These are phyloP conservation scores for Strigops habroptila DNA, from an alignment of 2,113 vertebrate genomes.

Conservation along the genomic window DNA sequence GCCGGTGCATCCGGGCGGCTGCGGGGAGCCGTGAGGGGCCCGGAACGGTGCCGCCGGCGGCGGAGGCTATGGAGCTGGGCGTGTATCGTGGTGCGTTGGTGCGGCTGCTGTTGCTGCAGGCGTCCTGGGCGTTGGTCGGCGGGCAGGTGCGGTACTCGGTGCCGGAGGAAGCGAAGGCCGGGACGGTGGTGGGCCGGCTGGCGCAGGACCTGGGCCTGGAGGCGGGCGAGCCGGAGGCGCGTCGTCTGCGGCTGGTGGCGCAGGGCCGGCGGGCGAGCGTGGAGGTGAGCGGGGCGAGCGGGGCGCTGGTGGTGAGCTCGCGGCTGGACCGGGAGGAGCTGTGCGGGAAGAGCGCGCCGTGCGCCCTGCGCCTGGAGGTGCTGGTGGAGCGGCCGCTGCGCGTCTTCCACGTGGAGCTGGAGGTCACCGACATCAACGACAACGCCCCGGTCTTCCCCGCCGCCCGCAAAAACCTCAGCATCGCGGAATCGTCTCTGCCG, in stretches of 20 bases:
- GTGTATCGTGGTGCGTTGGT: no score
- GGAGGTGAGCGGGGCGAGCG: conserved; percentile 65
- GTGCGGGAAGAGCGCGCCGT: conserved; percentile 27
- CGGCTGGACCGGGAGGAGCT: conserved; percentile 66
- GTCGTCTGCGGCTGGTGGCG: no score
- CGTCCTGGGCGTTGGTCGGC: no score
- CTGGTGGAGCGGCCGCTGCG: conserved; percentile 70
- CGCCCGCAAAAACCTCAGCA: not conserved
- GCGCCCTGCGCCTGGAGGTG: conserved; percentile 29
- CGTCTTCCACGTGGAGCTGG: conserved; percentile 77
- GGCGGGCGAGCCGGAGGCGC: no score
- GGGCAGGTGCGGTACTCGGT: no score
- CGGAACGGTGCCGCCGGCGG: no score
- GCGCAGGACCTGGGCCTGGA: no score
- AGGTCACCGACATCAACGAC: conserved; percentile 81
- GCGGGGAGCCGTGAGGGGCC: not conserved
- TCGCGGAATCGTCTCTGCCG: not conserved
- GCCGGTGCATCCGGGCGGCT: not conserved
- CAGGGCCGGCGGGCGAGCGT: no score
- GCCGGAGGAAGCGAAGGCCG: no score
- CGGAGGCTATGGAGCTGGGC: no score
- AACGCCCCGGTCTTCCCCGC: conserved; percentile 68
- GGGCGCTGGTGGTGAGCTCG: conserved; percentile 57
- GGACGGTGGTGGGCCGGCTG: no score
- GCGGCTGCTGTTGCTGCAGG: no score